Conservation (phyloP, 2,113 vertebrate species). For the Callipepla californica region DNA sequence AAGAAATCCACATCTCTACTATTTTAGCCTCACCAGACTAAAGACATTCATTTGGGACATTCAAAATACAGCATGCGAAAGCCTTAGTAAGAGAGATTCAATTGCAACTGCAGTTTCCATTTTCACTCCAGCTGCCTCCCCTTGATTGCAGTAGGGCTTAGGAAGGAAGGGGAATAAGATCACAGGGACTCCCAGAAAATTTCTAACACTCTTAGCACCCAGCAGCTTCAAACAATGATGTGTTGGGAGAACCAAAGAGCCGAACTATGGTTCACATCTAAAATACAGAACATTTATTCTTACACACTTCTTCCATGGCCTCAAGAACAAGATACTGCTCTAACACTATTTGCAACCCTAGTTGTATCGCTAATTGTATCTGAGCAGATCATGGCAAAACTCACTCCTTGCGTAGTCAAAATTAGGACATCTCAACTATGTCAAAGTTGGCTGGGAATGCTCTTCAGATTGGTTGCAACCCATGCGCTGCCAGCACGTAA, state of each 20-base stretch:
- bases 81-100: background rate
- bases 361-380: background rate
- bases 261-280: background rate
- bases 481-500: rapidly evolving
- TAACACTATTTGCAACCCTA: background rate
- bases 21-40: background rate
- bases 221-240: background rate
- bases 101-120: background rate
- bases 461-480: background rate
- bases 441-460: background rate
- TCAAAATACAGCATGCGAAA: background rate
- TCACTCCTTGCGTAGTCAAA: background rate
- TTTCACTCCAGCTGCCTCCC: background rate
- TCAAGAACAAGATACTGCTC: background rate
- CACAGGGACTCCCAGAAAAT: background rate
- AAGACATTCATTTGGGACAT: background rate
- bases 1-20: background rate
- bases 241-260: background rate
- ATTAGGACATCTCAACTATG: background rate
- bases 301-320: background rate
- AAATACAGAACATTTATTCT: background rate
- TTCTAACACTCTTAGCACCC: background rate
- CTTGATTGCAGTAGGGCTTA: background rate
- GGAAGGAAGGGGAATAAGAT: background rate
- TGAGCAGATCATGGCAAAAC: background rate